Percentiles rank a stretch among this genome's conserved stretches.
phyloP scores from a whole-genome alignment of 2,113 vertebrate species.

The Cyprinodon brontotheroides region DNA sequence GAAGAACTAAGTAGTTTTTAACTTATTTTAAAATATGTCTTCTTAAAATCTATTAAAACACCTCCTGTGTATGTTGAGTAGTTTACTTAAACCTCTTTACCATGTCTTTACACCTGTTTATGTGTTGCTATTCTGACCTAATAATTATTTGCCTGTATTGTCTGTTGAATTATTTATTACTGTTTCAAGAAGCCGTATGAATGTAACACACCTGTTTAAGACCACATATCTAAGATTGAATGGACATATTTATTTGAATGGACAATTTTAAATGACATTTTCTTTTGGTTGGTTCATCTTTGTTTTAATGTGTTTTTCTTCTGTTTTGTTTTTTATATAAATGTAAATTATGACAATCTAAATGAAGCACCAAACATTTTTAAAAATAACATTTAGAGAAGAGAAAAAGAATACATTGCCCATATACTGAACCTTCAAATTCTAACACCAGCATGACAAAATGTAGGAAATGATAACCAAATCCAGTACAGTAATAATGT shows the following conservation, averaged over 20 bases:
- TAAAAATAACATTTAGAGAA: too few relatives aligned
- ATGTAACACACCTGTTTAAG: not conserved
- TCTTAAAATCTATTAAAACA: not conserved
- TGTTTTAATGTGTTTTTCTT: not conserved
- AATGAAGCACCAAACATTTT: not conserved
- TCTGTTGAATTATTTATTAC: not conserved
- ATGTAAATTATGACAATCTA: not conserved
- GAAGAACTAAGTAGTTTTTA: not conserved
- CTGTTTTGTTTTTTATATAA: not conserved
- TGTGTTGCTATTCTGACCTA: not conserved
- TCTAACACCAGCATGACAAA: not conserved
- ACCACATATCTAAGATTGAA: not conserved
- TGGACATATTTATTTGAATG: not conserved
- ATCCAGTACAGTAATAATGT: not conserved
- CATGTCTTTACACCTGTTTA: not conserved
- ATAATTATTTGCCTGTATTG: not conserved
- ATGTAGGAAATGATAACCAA: not conserved
- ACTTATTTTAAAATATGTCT: not conserved
- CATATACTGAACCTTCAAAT: not conserved
- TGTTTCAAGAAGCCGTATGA: not conserved
- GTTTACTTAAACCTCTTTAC: not conserved
- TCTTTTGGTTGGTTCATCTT: not conserved
- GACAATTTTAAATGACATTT: not conserved
- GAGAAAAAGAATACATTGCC: not conserved
- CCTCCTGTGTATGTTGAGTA: not conserved